Percentiles rank a stretch among this genome's conserved stretches.
phyloP scores from a whole-genome alignment of 37 sponge, comb jelly and placozoan species.

The Beroe ovata region DNA sequence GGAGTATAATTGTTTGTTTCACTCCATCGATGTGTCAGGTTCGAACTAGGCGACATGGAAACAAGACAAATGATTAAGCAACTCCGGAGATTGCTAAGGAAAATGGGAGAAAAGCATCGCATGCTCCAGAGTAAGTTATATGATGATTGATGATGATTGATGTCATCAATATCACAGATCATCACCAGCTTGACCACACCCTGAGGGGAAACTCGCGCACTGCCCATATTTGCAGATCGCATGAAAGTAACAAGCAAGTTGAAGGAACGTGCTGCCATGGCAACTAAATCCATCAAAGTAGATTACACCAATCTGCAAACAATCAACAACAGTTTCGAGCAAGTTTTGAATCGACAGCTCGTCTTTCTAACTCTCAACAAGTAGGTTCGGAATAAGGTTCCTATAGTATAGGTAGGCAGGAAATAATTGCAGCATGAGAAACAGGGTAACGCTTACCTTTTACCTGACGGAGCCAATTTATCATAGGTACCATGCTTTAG shows the following conservation, averaged over 20 bases:
- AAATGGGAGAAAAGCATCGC: slow-evolving; percentile 55
- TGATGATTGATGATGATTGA: too few species aligned
- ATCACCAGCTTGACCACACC: too few species aligned
- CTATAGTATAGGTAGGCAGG: too few species aligned
- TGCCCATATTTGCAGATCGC: slow-evolving; percentile 8
- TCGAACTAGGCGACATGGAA: neutral
- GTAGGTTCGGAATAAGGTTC: slow-evolving; percentile 38
- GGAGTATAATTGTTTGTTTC: too few species aligned
- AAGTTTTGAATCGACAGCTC: slow-evolving; percentile 36
- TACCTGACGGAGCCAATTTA: too few species aligned
- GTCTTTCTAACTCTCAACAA: slow-evolving; percentile 15
- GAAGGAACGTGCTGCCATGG: slow-evolving; percentile 56
- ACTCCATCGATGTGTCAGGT: neutral
- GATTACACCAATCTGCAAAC: slow-evolving; percentile 34
- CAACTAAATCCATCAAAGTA: neutral
- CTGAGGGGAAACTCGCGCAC: too few species aligned
- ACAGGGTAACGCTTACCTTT: too few species aligned
- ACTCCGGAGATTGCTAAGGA: slow-evolving; percentile 20
- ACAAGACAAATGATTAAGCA: neutral
- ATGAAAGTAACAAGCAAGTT: slow-evolving; percentile 60
- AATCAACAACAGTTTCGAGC: slow-evolving; percentile 34
- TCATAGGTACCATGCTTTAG: too few species aligned
- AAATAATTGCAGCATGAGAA: too few species aligned
- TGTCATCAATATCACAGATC: too few species aligned
- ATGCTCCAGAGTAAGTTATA: slow-evolving; percentile 55